Percentiles rank a stretch among this genome's conserved stretches.
Conservation (phyloP, 1,140 invertebrate species). For the Drosophila simulans region DNA sequence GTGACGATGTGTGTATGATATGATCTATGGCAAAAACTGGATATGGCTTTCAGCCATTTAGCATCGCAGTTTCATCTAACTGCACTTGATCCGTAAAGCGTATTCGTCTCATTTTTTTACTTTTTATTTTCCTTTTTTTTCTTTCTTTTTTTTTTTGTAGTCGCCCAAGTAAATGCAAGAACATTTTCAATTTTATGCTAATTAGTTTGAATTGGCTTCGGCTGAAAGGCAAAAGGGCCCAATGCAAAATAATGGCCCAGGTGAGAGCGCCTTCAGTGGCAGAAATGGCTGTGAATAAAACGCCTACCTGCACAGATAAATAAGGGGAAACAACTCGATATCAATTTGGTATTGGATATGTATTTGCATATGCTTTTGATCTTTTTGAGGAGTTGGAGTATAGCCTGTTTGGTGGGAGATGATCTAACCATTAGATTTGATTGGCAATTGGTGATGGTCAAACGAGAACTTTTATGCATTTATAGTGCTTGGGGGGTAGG, state of each 20-base stretch:
- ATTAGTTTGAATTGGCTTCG: constrained; percentile 59
- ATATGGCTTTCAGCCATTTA: not conserved
- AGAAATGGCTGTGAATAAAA: not conserved
- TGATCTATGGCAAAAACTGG: constrained; percentile 13
- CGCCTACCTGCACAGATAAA: constrained; percentile 16
- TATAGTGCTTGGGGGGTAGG: no score
- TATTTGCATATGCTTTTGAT: not conserved
- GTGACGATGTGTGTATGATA: constrained; percentile 16
- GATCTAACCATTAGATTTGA: no score
- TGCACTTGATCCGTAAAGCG: constrained; percentile 37
- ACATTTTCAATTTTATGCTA: constrained; percentile 78
- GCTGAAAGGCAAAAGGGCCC: not conserved
- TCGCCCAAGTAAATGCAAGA: constrained; percentile 34
- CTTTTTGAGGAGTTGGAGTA: no score
- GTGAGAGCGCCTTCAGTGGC: constrained; percentile 36
- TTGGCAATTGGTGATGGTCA: no score
- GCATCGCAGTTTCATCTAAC: constrained; percentile 44
- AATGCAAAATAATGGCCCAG: constrained; percentile 23
- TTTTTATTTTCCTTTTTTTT: not conserved
- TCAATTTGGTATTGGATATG: not conserved
- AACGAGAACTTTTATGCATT: no score
- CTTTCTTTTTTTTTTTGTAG: not conserved
- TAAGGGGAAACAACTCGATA: not conserved
- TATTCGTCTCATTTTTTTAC: not conserved
- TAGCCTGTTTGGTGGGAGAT: no score